Percentiles rank a stretch among this genome's conserved stretches.
Evolutionary conservation across 2,888 invertebrate species (phyloP).

Genomic region (Thysanoteuthis rhombus): DNA sequence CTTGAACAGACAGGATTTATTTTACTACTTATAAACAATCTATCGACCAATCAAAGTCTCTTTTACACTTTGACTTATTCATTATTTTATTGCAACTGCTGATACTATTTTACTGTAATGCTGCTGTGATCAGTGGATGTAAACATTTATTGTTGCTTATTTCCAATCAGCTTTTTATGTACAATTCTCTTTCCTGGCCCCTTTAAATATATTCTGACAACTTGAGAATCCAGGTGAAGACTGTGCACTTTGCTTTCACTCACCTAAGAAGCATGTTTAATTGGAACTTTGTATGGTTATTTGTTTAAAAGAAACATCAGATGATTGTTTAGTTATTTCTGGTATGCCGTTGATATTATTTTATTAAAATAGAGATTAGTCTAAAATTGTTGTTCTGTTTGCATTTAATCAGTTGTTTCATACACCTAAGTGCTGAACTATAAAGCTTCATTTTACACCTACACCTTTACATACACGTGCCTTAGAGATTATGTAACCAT

Average conservation of each 20-base stretch:
- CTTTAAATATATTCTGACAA: neutral
- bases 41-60: neutral
- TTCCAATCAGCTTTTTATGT: neutral
- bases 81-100: neutral
- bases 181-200: neutral
- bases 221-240: neutral
- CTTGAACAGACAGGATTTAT: neutral
- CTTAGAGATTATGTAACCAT: neutral
- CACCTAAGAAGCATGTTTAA: neutral
- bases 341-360: neutral
- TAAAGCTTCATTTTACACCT: neutral
- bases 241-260: neutral
- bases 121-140: neutral
- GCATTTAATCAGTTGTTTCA: neutral
- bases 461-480: neutral
- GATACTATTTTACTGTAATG: neutral
- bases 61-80: neutral
- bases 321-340: neutral
- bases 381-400: neutral
- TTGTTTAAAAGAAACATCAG: neutral
- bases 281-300: neutral
- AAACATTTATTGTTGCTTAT: neutral
- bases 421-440: neutral
- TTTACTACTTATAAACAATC: neutral
- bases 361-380: neutral